phyloP scores from a whole-genome alignment of 2,797 vertebrate species.

The Platyrinchus mystaceus region DNA sequence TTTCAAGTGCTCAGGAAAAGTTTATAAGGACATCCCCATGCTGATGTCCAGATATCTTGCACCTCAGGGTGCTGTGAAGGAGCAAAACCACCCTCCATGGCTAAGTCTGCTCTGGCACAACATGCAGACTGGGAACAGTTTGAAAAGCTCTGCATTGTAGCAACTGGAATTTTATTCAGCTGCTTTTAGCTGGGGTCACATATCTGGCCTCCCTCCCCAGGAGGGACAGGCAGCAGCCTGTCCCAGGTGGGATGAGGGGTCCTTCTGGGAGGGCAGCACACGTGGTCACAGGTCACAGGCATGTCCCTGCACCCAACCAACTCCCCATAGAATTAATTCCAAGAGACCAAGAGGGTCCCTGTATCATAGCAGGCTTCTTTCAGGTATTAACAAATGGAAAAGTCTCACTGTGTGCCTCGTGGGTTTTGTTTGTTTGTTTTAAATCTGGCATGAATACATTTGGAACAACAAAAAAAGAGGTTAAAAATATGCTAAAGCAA shows the following conservation, averaged over 20 bases:
- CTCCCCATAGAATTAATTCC: background rate
- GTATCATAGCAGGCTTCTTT: background rate
- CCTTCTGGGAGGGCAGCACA: background rate
- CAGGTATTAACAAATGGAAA: background rate
- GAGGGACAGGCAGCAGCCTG: background rate
- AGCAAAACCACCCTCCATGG: background rate
- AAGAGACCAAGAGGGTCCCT: background rate
- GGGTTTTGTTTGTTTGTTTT: background rate
- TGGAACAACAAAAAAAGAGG: background rate
- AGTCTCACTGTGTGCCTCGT: background rate
- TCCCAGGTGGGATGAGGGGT: background rate
- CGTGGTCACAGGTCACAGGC: background rate
- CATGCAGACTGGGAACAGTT: background rate
- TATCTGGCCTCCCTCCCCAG: background rate
- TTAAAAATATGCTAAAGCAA: slow-evolving; percentile 45
- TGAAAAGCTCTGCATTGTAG: background rate
- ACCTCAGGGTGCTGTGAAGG: background rate
- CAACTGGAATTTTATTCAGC: background rate
- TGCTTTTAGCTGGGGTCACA: background rate
- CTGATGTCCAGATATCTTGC: fast-evolving
- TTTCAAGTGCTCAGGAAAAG: background rate
- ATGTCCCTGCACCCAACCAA: background rate
- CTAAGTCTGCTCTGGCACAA: background rate
- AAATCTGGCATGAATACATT: background rate
- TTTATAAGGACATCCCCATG: background rate